These are phyloP conservation scores for Myanophis thanlyinensis DNA, from an alignment of 2,113 vertebrate genomes.

Conservation along the genomic window DNA sequence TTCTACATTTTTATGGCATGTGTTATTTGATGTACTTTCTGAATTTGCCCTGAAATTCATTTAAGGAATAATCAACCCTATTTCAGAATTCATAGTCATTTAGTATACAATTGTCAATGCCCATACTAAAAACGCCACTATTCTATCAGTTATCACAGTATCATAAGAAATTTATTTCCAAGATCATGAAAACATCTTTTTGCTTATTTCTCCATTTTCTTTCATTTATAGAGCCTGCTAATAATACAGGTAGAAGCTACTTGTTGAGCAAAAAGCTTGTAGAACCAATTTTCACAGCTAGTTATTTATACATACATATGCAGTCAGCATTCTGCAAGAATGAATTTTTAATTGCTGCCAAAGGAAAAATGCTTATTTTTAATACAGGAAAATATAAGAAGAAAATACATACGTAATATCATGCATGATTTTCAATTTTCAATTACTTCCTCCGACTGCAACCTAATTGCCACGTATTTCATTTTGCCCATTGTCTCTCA, in stretches of 20 bases:
- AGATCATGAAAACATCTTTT: background rate
- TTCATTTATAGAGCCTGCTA: background rate
- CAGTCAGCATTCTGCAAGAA: background rate
- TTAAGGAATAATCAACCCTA: background rate
- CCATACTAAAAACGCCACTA: background rate
- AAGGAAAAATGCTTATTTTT: background rate
- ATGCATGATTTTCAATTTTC: background rate
- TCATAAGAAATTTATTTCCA: background rate
- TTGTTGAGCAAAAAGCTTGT: background rate
- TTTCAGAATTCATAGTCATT: background rate
- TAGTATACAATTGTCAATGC: background rate
- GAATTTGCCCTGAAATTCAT: background rate
- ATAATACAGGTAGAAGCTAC: background rate
- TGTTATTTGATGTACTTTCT: background rate
- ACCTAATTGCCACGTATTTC: background rate
- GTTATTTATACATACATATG: background rate
- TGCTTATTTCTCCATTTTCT: background rate
- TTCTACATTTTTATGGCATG: background rate
- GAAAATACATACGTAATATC: background rate
- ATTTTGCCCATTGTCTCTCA: background rate
- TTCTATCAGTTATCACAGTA: background rate
- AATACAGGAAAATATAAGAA: background rate
- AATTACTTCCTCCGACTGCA: background rate
- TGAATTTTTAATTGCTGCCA: background rate
- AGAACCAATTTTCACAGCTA: background rate